Evolutionary conservation across 2,113 vertebrate genomes (phyloP).

Genomic region (Myodes glareolus): DNA sequence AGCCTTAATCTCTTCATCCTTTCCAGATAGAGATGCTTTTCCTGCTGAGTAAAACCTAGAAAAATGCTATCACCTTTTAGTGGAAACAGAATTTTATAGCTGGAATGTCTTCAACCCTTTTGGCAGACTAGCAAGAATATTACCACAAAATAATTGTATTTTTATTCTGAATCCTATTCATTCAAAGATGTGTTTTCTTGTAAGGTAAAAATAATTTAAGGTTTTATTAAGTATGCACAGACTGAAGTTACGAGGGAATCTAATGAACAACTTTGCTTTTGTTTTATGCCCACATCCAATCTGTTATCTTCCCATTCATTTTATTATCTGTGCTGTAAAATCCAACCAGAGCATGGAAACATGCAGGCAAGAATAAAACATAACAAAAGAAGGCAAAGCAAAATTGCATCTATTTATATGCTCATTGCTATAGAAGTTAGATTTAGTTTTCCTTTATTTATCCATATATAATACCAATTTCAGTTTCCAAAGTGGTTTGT

Average conservation of each 20-base stretch:
- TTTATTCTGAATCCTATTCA: not conserved
- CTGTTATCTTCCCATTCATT: not conserved
- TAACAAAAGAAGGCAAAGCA: not conserved
- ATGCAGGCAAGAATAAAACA: not conserved
- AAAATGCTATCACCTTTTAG: not conserved
- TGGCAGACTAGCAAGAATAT: not conserved
- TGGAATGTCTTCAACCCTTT: not conserved
- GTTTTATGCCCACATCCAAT: not conserved
- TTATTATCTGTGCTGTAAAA: not conserved
- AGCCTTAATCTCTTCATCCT: not conserved
- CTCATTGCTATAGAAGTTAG: not conserved
- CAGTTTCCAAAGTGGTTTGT: not conserved
- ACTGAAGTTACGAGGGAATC: not conserved
- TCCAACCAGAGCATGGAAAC: not conserved
- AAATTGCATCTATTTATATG: not conserved
- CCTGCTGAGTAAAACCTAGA: not conserved
- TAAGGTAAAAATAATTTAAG: not conserved
- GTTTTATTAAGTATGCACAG: not conserved
- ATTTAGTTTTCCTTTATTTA: not conserved
- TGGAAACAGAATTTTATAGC: not conserved
- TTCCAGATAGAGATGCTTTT: not conserved
- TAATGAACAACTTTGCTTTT: constrained; percentile 9
- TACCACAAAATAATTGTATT: not conserved
- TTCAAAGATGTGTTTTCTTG: not conserved
- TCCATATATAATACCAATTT: not conserved